These are phyloP conservation scores for Melinaea marsaeus DNA, from an alignment of 2,888 invertebrate species.

Conservation along the genomic window DNA sequence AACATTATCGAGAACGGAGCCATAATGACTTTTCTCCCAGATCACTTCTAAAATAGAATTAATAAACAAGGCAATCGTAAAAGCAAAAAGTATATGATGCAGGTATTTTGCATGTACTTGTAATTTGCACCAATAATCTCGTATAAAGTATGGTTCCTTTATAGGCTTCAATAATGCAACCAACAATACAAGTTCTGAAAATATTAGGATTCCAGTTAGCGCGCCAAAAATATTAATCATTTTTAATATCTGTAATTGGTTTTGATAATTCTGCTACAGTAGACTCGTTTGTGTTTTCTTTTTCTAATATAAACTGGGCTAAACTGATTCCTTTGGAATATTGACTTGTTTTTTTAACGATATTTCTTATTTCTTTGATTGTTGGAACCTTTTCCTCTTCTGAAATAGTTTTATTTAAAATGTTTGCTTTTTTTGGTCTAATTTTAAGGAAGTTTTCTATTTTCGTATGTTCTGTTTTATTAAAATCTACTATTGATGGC, in stretches of 20 bases:
- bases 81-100: conserved; percentile 34
- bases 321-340: conserved; percentile 11
- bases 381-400: conserved; percentile 13
- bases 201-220: conserved; percentile 40
- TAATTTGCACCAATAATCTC: conserved; percentile 48
- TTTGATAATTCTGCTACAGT: conserved; percentile 1
- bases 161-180: conserved; percentile 53
- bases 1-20: conserved; percentile 36
- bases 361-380: conserved; percentile 13
- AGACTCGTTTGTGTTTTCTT: conserved; percentile 11
- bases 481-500: conserved; percentile 47
- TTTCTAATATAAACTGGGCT: conserved; percentile 2
- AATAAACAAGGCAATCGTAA: conserved; percentile 36
- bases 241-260: conserved; percentile 19
- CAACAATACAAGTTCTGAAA: conserved; percentile 45
- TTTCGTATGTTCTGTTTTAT: conserved; percentile 38
- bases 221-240: conserved; percentile 54
- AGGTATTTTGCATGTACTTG: conserved; percentile 34
- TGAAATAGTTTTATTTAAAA: conserved; percentile 6
- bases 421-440: conserved; percentile 30
- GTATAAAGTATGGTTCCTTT: conserved; percentile 46
- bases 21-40: conserved; percentile 42
- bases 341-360: conserved; percentile 5
- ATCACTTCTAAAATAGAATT: conserved; percentile 47
- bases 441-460: conserved; percentile 40